These are phyloP conservation scores for Siphamia tubifer DNA, from an alignment of 2,113 vertebrate genomes.

Conservation along the genomic window DNA sequence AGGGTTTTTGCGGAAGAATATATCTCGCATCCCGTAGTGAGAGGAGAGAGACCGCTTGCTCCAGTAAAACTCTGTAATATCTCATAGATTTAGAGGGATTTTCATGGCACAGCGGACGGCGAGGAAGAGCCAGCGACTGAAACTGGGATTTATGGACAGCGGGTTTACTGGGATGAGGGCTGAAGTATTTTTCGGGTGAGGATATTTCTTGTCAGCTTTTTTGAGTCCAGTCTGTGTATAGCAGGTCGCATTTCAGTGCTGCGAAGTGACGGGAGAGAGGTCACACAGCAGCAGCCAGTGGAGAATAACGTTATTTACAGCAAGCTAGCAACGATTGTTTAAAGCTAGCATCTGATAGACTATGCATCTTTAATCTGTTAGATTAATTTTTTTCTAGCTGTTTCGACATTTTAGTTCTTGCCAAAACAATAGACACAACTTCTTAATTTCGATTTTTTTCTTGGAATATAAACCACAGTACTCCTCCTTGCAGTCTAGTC, in stretches of 20 bases:
- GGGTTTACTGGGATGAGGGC: neutral
- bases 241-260: conserved; percentile 2
- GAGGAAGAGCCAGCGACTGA: conserved; percentile 7
- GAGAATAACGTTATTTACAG: neutral
- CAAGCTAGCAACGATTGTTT: conserved; percentile 4
- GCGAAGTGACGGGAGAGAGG: neutral
- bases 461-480: conserved; percentile 1
- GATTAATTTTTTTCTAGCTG: neutral
- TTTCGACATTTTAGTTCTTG: neutral
- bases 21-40: neutral
- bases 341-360: neutral
- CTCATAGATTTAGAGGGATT: conserved; percentile 1
- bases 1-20: conserved; percentile 14
- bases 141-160: conserved; percentile 34
- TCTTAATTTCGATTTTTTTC: neutral
- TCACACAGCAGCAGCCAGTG: neutral
- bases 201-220: neutral
- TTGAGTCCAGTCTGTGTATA: neutral
- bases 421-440: neutral
- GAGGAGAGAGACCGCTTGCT: neutral
- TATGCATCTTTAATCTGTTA: neutral
- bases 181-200: conserved; percentile 6
- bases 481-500: conserved; percentile 2
- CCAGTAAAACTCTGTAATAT: conserved; percentile 26
- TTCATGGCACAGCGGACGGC: conserved; percentile 54